These are phyloP conservation scores for Piscicola geometra DNA, from an alignment of 2,888 invertebrate genomes.

Conservation along the genomic window DNA sequence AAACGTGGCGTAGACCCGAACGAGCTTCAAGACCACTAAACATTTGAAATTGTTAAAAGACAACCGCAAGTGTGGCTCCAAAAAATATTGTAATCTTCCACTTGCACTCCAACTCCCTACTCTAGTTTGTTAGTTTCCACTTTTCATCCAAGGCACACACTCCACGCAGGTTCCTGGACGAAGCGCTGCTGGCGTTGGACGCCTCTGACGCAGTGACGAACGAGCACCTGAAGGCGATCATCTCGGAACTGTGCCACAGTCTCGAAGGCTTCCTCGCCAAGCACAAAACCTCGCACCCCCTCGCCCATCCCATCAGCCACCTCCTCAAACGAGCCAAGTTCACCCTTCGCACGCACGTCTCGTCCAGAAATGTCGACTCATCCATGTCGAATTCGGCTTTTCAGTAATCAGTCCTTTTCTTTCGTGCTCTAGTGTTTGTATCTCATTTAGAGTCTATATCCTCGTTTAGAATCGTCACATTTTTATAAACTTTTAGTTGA, in stretches of 20 bases:
- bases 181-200: constrained; percentile 78
- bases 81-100: no score
- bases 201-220: constrained; percentile 70
- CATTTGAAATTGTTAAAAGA: no score
- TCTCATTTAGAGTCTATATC: not conserved
- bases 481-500: constrained; percentile 1
- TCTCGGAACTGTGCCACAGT: constrained; percentile 72
- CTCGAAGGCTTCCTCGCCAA: constrained; percentile 65
- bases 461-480: not conserved
- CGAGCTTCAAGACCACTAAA: no score
- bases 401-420: not conserved
- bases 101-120: no score
- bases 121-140: no score
- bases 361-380: not conserved
- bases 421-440: not conserved
- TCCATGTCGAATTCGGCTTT: not conserved
- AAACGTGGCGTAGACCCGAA: no score
- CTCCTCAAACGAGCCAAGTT: constrained; percentile 19
- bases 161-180: constrained; percentile 72
- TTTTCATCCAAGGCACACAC: no score
- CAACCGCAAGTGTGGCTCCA: no score
- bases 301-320: not conserved
- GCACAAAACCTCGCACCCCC: constrained; percentile 60
- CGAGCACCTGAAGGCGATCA: constrained; percentile 75
- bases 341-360: not conserved